Conservation (phyloP, 1,140 invertebrate species). For the Agrilus planipennis region DNA sequence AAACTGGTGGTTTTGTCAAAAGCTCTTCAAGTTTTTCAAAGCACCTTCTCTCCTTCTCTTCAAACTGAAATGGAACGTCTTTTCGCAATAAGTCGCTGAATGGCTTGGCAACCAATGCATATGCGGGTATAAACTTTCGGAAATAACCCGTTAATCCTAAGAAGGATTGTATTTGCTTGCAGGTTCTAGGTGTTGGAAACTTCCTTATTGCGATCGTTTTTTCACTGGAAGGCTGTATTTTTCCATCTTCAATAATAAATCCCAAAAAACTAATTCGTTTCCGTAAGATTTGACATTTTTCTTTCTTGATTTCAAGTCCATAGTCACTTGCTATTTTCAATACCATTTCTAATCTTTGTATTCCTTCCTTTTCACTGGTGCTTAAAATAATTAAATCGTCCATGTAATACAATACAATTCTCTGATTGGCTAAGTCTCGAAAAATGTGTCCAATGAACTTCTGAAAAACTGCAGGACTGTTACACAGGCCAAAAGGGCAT, state of each 20-base stretch:
- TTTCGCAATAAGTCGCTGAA: slow-evolving; percentile 24
- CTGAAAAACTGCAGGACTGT: slow-evolving; percentile 20
- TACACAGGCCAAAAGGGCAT: slow-evolving; percentile 35
- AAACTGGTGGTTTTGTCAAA: slow-evolving; percentile 15
- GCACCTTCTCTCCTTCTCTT: neutral
- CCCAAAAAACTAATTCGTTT: neutral
- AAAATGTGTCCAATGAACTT: too few relatives aligned
- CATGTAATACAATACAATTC: too few relatives aligned
- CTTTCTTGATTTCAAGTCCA: too few relatives aligned
- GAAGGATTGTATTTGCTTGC: slow-evolving; percentile 3
- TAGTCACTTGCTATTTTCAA: too few relatives aligned
- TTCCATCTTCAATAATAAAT: neutral
- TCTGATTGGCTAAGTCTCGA: too few relatives aligned
- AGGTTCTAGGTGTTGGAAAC: neutral
- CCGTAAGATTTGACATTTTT: too few relatives aligned
- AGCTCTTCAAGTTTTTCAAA: slow-evolving; percentile 4
- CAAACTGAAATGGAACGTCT: slow-evolving; percentile 17
- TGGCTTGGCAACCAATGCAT: slow-evolving; percentile 19
- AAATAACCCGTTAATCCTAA: slow-evolving; percentile 18
- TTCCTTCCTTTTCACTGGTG: too few relatives aligned
- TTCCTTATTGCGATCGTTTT: slow-evolving; percentile 1
- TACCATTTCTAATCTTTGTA: too few relatives aligned
- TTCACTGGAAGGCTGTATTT: neutral
- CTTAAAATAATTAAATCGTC: too few relatives aligned
- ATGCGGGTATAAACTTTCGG: slow-evolving; percentile 26